These are phyloP conservation scores for Lasioglossum morio DNA, from an alignment of 2,888 invertebrate species.

Conservation along the genomic window DNA sequence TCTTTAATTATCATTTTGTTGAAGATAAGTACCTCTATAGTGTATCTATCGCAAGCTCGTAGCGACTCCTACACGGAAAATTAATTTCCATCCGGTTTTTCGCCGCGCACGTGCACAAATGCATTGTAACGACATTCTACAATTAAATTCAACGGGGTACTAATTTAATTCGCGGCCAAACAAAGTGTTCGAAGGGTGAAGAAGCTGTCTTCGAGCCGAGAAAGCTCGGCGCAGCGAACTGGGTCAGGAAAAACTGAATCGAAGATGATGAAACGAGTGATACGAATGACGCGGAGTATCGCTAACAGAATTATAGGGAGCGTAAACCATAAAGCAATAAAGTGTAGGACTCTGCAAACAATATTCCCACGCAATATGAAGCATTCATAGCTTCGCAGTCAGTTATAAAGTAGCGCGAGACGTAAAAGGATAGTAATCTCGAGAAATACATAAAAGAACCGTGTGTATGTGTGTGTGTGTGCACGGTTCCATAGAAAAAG, in stretches of 20 bases:
- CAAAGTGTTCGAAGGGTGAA: not conserved
- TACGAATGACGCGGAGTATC: slow-evolving; percentile 1
- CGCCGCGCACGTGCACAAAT: not conserved
- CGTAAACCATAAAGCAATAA: slow-evolving; percentile 6
- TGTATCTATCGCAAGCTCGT: no score
- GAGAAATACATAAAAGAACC: not conserved
- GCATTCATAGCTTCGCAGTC: not conserved
- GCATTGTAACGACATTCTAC: not conserved
- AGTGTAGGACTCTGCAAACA: not conserved
- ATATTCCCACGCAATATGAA: slow-evolving; percentile 10
- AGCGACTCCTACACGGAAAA: not conserved
- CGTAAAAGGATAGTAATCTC: not conserved
- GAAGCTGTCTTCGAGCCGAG: not conserved
- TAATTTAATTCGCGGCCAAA: not conserved
- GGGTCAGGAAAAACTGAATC: not conserved
- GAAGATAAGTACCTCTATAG: no score
- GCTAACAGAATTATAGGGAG: slow-evolving; percentile 4
- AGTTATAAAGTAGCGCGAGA: not conserved
- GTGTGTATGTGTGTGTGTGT: not conserved
- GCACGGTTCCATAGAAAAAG: not conserved
- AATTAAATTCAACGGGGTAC: not conserved
- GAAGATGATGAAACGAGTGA: slow-evolving; percentile 4
- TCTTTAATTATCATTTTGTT: no score
- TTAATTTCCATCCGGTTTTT: no score
- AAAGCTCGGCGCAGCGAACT: not conserved